A percentile compares a stretch with the other conserved stretches of the same genome.
These are phyloP conservation scores for Uropetala carovei DNA, from an alignment of 2,888 invertebrate genomes.

Conservation along the genomic window DNA sequence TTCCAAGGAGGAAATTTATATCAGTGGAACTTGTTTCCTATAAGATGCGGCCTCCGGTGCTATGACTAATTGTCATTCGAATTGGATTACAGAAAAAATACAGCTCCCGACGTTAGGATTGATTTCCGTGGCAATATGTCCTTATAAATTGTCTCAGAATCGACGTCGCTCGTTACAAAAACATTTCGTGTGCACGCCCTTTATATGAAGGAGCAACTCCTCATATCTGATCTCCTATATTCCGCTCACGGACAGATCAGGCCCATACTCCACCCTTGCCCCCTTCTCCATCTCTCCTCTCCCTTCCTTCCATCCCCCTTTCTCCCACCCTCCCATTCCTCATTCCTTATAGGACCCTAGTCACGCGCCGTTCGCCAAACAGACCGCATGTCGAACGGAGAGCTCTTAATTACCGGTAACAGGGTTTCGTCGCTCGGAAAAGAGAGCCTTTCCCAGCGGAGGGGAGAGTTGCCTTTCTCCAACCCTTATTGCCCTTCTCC, in stretches of 20 bases:
- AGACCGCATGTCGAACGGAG: constrained; percentile 62
- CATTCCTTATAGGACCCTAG: constrained; percentile 57
- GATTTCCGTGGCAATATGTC: not conserved
- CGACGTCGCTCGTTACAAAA: not conserved
- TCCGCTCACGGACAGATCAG: constrained; percentile 7
- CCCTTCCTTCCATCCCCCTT: not conserved
- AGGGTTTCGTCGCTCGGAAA: constrained; percentile 61
- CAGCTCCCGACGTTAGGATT: not conserved
- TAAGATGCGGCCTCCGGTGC: too few species aligned
- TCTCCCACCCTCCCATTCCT: not conserved
- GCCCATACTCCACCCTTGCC: not conserved
- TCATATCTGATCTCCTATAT: constrained; percentile 19
- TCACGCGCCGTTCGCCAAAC: constrained; percentile 53
- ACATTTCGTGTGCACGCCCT: constrained; percentile 6
- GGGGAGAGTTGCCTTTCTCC: not conserved
- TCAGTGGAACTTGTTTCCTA: too few species aligned
- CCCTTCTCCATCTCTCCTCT: not conserved
- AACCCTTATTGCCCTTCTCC: not conserved
- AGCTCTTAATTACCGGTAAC: constrained; percentile 64
- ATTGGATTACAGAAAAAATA: too few species aligned
- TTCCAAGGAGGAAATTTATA: too few species aligned
- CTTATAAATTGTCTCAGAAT: not conserved
- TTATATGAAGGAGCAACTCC: not conserved
- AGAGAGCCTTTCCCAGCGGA: constrained; percentile 29
- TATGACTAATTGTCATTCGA: too few species aligned